phyloP scores from a whole-genome alignment of 2,113 vertebrate genomes.

The Nicator chloris region DNA sequence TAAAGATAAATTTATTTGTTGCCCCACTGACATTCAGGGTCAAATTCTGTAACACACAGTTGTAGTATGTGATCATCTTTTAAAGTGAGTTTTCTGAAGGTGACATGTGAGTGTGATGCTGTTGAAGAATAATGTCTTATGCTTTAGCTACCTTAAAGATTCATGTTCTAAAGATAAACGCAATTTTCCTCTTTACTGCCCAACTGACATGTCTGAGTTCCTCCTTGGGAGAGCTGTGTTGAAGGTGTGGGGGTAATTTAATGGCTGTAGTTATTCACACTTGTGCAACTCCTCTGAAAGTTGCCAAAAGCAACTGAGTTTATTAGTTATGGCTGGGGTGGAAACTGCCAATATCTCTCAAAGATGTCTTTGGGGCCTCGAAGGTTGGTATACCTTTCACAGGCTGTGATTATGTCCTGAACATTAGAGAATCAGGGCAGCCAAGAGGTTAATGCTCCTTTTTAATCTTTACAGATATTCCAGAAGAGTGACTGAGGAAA shows the following conservation, averaged over 20 bases:
- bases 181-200: conserved; percentile 1
- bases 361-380: background rate
- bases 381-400: background rate
- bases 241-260: background rate
- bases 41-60: background rate
- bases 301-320: background rate
- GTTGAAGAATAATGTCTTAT: background rate
- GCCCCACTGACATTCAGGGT: background rate
- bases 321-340: background rate
- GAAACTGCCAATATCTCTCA: background rate
- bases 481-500: background rate
- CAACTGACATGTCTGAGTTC: background rate
- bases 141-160: background rate
- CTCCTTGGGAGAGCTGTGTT: background rate
- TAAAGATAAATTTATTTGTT: background rate
- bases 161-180: background rate
- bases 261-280: background rate
- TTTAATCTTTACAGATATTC: background rate
- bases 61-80: background rate
- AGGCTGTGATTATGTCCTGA: background rate
- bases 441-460: background rate
- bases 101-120: background rate
- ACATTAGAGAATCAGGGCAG: background rate
- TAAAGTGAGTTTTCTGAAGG: background rate
- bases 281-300: background rate